Evolutionary conservation across 2,888 invertebrate genomes (phyloP), one percentile per base, ranked within the genome.

Genomic region (Plagodis dolabraria): DNA sequence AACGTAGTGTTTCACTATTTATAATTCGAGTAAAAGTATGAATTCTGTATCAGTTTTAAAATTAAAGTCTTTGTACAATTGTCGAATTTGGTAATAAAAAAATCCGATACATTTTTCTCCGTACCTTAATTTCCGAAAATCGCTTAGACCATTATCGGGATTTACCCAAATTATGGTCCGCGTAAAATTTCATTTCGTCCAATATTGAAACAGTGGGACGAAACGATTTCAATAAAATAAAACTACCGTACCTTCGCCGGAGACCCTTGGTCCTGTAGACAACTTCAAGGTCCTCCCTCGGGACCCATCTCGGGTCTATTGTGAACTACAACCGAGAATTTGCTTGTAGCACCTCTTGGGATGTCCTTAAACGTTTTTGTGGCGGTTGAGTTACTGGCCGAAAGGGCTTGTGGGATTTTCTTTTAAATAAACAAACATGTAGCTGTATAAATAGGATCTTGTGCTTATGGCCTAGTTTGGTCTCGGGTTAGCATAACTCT

Each of bases 191-290:
- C 64, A 69, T 69, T 69, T 57, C 63, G 64, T 67, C 63, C 64
- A 64, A 68, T 68, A 69, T 69, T 65, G 69, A 69, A 68, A 69
- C 66, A 68, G 62, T 66, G 67, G 65, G 63, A 62, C 68, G 62
- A 63, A 66, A 58, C 65, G 68, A 64, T 68, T 61, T 64, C 66
- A 68, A 69, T 68, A 68, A 69, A 67, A 69, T 64, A 64, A 64
- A 69, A 69, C 63, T 69, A 69, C 61, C 58, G 57, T 57, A 62
- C 63, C 65, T 63, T 64, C 61, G 33, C 36, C 50, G 43, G 42
- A 63, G 61, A 57, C 56, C 60, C 53, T 49, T 49, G 38, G 52
- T 44, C 38, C 54, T 52, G 52, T 44, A 55, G 64, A 57, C 57
- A 63, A 67, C 43, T 63, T 54, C 12, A 47, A 59, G 68, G 65